A percentile compares a stretch with the other conserved stretches of the same genome.
Evolutionary conservation across 2,888 invertebrate genomes (phyloP).

Genomic region (Rhopalosiphum nymphaeae): DNA sequence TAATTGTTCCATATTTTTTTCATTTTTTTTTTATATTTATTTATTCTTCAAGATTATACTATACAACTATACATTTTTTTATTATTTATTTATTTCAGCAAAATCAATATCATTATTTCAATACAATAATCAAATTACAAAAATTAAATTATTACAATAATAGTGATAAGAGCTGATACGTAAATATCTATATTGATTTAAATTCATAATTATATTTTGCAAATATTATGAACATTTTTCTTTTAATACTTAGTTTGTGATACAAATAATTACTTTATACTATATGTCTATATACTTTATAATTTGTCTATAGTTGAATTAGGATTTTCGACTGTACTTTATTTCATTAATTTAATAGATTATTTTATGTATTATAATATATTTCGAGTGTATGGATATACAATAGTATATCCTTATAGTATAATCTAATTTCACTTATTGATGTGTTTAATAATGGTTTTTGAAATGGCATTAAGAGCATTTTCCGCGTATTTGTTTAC

Average conservation of each 20-base stretch:
- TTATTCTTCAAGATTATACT: too few relatives aligned
- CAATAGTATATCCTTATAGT: too few relatives aligned
- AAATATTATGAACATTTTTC: not conserved
- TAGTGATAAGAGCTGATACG: too few relatives aligned
- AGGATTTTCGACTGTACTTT: not conserved
- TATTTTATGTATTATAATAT: too few relatives aligned
- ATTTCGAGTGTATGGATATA: too few relatives aligned
- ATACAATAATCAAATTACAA: too few relatives aligned
- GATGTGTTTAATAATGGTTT: not conserved
- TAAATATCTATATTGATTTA: not conserved
- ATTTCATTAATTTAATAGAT: not conserved
- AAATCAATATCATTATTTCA: too few relatives aligned
- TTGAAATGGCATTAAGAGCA: not conserved
- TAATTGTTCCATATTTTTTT: too few relatives aligned
- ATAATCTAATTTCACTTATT: not conserved
- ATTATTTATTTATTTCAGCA: too few relatives aligned
- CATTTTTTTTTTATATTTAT: too few relatives aligned
- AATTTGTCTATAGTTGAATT: not conserved
- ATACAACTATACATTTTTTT: too few relatives aligned
- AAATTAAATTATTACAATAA: too few relatives aligned
- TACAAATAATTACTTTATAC: not conserved
- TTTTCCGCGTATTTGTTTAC: not conserved
- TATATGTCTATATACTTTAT: not conserved
- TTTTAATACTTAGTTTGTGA: not conserved
- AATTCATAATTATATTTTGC: not conserved